Evolutionary conservation across 2,888 invertebrate genomes (phyloP).

Genomic region (Athalia cordata): DNA sequence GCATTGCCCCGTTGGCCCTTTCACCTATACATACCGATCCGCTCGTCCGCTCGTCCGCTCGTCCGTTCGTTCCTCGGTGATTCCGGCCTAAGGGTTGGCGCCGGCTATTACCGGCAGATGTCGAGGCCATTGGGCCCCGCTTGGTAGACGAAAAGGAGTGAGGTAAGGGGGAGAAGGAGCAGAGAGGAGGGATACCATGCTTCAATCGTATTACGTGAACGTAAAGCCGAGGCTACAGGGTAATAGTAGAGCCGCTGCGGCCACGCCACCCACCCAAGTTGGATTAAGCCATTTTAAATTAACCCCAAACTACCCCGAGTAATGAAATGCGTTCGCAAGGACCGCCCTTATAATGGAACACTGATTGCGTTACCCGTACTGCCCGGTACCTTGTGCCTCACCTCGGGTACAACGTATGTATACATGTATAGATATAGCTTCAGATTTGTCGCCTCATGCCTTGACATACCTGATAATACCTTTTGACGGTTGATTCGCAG

Average conservation of each 20-base stretch:
- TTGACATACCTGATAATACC: not conserved
- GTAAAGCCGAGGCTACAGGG: constrained; percentile 16
- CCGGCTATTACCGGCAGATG: constrained; percentile 47
- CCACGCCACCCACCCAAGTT: constrained; percentile 36
- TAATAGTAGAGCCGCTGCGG: constrained; percentile 13
- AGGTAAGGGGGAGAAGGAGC: constrained; percentile 9
- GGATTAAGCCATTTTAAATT: constrained; percentile 48
- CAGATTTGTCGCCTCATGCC: constrained; percentile 24
- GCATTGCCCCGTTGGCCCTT: constrained; percentile 40
- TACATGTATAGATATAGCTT: too few relatives aligned
- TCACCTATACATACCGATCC: constrained; percentile 21
- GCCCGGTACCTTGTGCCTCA: not conserved
- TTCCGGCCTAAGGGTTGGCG: constrained; percentile 43
- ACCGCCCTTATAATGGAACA: constrained; percentile 47
- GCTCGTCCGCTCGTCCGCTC: constrained; percentile 33
- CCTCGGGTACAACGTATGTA: not conserved
- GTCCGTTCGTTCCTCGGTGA: constrained; percentile 20
- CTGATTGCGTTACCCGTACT: constrained; percentile 45
- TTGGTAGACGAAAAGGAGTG: constrained; percentile 8
- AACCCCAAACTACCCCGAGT: constrained; percentile 47
- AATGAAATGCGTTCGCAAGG: constrained; percentile 46
- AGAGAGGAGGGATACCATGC: constrained; percentile 28
- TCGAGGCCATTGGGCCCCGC: constrained; percentile 45
- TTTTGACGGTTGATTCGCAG: too few relatives aligned
- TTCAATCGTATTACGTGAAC: constrained; percentile 42